phyloP scores from a whole-genome alignment of 2,113 vertebrate species.

The Thomomys bottae region DNA sequence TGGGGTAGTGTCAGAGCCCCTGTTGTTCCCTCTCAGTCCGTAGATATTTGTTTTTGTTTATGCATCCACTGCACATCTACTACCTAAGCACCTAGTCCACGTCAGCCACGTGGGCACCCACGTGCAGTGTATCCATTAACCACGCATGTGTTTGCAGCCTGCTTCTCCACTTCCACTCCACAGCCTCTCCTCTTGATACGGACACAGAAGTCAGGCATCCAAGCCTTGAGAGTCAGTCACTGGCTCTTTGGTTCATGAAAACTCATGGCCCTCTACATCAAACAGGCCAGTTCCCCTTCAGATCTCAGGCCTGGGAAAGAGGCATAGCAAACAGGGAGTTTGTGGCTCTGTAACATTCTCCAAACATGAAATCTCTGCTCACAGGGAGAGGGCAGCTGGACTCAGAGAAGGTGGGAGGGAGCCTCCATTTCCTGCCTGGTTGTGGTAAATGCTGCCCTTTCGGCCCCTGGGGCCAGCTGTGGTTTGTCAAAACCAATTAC shows the following conservation, averaged over 20 bases:
- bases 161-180: neutral
- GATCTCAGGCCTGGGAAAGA: slow-evolving; percentile 49
- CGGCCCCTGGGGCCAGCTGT: slow-evolving; percentile 81
- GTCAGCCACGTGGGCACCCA: neutral
- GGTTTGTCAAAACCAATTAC: slow-evolving; percentile 89
- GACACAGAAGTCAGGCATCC: neutral
- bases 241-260: neutral
- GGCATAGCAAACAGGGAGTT: slow-evolving; percentile 32
- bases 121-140: too few species aligned
- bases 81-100: neutral
- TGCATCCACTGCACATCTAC: neutral
- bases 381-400: neutral
- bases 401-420: slow-evolving; percentile 67
- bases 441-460: slow-evolving; percentile 79
- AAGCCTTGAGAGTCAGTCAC: neutral
- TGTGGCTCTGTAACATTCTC: slow-evolving; percentile 33
- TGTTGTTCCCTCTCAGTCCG: neutral
- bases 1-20: neutral
- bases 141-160: neutral
- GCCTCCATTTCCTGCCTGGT: slow-evolving; percentile 75
- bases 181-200: neutral
- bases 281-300: neutral
- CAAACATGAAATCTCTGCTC: neutral
- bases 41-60: neutral
- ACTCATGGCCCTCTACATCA: neutral